These are phyloP conservation scores for Caradrina kadenii DNA, from an alignment of 2,888 invertebrate species.

Conservation along the genomic window DNA sequence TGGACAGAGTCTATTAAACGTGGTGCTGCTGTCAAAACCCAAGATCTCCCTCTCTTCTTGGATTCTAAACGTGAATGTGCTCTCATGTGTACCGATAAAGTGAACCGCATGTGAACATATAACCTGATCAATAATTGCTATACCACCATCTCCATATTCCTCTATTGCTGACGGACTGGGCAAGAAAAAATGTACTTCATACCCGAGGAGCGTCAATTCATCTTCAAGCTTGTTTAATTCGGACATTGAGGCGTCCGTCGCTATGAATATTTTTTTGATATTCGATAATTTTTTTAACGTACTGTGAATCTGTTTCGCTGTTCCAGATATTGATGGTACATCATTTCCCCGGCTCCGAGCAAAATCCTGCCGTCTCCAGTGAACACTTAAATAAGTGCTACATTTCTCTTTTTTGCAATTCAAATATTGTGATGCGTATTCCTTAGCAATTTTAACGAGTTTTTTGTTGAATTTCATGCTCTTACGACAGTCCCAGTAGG, in stretches of 20 bases:
- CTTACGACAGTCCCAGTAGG: slow-evolving; percentile 96
- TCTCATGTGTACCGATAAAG: slow-evolving; percentile 98
- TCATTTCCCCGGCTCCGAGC: slow-evolving; percentile 93
- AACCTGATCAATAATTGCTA: slow-evolving; percentile 98
- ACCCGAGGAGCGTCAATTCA: slow-evolving; percentile 79
- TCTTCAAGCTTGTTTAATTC: slow-evolving; percentile 88
- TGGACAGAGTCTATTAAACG: slow-evolving; percentile 96
- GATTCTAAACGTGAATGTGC: slow-evolving; percentile 98
- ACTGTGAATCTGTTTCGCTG: slow-evolving; percentile 93
- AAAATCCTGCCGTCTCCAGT: slow-evolving; percentile 97
- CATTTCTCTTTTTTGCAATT: slow-evolving; percentile 81
- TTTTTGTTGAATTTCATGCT: slow-evolving; percentile 97
- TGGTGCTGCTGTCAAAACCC: slow-evolving; percentile 94
- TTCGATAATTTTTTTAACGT: slow-evolving; percentile 87
- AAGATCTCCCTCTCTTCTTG: slow-evolving; percentile 99
- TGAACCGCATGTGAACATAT: slow-evolving; percentile 96
- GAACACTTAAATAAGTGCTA: slow-evolving; percentile 95
- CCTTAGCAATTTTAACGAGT: slow-evolving; percentile 92
- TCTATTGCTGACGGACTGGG: slow-evolving; percentile 87
- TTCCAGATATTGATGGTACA: slow-evolving; percentile 94
- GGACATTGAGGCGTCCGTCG: slow-evolving; percentile 94
- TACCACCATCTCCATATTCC: slow-evolving; percentile 94
- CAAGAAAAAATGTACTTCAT: slow-evolving; percentile 75
- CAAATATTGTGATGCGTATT: slow-evolving; percentile 87
- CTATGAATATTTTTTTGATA: slow-evolving; percentile 92